Evolutionary conservation across 2,113 vertebrate genomes (phyloP).

Genomic region (Platysternon megacephalum): DNA sequence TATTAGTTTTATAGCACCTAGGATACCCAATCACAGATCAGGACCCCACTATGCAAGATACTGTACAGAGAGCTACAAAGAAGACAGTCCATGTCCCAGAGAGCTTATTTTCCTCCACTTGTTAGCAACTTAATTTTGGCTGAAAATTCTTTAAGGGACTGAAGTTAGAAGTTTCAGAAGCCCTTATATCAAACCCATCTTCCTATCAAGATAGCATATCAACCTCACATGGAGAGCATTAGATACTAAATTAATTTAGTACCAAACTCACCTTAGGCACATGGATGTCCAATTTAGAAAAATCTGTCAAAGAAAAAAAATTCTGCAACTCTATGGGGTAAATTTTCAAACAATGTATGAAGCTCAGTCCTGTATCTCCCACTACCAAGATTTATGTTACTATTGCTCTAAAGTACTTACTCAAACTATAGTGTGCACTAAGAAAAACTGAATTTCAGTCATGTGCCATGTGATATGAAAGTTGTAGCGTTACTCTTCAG

Average conservation of each 20-base stretch:
- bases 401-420: neutral
- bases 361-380: neutral
- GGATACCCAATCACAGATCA: neutral
- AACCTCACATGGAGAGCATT: neutral
- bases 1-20: neutral
- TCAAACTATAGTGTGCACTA: neutral
- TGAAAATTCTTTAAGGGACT: neutral
- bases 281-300: neutral
- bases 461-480: neutral
- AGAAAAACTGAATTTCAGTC: constrained; percentile 7
- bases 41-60: accelerated
- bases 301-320: neutral
- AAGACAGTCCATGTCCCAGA: neutral
- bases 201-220: neutral
- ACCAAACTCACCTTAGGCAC: neutral
- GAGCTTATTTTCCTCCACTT: neutral
- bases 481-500: neutral
- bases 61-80: neutral
- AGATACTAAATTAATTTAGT: neutral
- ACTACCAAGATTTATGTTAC: neutral
- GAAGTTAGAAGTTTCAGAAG: neutral
- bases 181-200: neutral
- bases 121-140: neutral
- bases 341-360: neutral
- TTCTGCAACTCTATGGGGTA: neutral